These are phyloP conservation scores for Mystacides longicornis DNA, from an alignment of 2,888 invertebrate species.

Conservation along the genomic window DNA sequence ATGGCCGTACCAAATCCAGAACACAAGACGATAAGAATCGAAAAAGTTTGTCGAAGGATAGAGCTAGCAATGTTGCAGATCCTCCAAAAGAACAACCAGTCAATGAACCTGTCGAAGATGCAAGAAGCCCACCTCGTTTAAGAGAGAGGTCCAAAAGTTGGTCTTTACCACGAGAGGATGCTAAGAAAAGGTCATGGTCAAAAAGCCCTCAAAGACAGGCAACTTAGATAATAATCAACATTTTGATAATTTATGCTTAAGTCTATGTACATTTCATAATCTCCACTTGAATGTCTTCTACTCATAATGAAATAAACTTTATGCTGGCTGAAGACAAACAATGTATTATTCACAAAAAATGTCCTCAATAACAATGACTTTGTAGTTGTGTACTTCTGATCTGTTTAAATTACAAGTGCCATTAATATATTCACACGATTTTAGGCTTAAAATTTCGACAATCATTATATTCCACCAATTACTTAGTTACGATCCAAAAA, in stretches of 20 bases:
- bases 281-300: too few relatives aligned
- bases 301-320: too few relatives aligned
- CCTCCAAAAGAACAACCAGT: constrained; percentile 24
- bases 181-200: constrained; percentile 49
- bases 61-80: constrained; percentile 14
- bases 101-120: constrained; percentile 29
- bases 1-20: constrained; percentile 14
- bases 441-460: too few relatives aligned
- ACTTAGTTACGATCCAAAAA: too few relatives aligned
- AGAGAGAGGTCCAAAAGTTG: constrained; percentile 51
- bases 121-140: constrained; percentile 25
- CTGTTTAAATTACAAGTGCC: too few relatives aligned
- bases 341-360: too few relatives aligned
- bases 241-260: too few relatives aligned
- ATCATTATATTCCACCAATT: too few relatives aligned
- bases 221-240: not conserved
- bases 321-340: too few relatives aligned
- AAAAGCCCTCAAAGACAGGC: constrained; percentile 35
- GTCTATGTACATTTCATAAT: not conserved
- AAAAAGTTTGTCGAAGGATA: constrained; percentile 15
- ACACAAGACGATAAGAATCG: constrained; percentile 14
- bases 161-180: constrained; percentile 48
- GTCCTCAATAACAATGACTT: too few relatives aligned
- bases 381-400: too few relatives aligned
- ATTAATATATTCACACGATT: too few relatives aligned